Evolutionary conservation across 2,797 vertebrate genomes (phyloP).

Genomic region (Xiphophorus birchmanni): DNA sequence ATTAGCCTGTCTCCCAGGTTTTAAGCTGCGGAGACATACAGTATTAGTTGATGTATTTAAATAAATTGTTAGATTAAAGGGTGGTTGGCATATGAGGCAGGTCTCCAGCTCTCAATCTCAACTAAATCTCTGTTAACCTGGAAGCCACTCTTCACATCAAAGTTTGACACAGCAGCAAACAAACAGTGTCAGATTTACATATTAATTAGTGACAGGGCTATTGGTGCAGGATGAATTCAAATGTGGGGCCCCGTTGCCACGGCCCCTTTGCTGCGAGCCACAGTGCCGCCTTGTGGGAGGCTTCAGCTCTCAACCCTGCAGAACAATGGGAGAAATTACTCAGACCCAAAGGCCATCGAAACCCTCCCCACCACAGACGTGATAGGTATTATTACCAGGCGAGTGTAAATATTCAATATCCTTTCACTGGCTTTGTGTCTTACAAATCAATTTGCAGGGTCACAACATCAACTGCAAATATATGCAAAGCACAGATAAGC

Average conservation of each 20-base stretch:
- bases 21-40: constrained; percentile 84
- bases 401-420: constrained; percentile 75
- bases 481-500: constrained; percentile 77
- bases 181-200: constrained; percentile 86
- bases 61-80: constrained; percentile 83
- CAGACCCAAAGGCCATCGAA: constrained; percentile 61
- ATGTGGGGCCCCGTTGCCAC: constrained; percentile 63
- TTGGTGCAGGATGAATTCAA: constrained; percentile 77
- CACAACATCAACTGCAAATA: constrained; percentile 68
- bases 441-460: constrained; percentile 76
- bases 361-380: constrained; percentile 46
- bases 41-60: constrained; percentile 81
- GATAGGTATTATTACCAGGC: constrained; percentile 65
- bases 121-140: constrained; percentile 86
- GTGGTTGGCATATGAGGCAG: constrained; percentile 71
- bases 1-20: constrained; percentile 88
- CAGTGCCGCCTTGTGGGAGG: constrained; percentile 78
- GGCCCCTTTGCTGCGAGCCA: constrained; percentile 58
- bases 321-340: constrained; percentile 72
- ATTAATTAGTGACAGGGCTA: constrained; percentile 82
- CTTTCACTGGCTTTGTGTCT: constrained; percentile 62
- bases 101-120: constrained; percentile 78
- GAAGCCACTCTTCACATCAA: constrained; percentile 80
- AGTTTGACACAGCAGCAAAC: constrained; percentile 83
- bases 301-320: constrained; percentile 41